Evolutionary conservation across 2,113 vertebrate species (phyloP), one percentile per base, ranked within the genome.

Genomic region (Oplegnathus fasciatus): DNA sequence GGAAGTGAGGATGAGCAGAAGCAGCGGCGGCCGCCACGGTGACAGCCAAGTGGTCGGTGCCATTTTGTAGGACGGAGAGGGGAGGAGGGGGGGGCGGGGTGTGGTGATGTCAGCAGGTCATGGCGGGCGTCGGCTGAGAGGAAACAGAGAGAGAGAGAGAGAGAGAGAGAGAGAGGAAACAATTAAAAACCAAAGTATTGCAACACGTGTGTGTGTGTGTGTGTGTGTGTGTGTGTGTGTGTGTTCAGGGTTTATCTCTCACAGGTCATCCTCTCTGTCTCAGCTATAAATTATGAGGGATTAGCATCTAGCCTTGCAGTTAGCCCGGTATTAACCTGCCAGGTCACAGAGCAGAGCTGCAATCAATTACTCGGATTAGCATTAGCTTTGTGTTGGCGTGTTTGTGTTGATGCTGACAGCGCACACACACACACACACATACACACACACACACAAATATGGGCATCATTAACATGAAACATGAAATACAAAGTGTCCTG

Each of bases 21-120:
- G 65, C 46, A 89, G 34, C 17, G 26, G 32, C 44, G 10, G 75
- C 6, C 37, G 82, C 91, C 87, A 65, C 1, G 65, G 65, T 20
- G 72, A 81, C 84, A 4, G 50, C 88, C 86, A 71, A 32, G 7
- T 26, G 15, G 58, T 22, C 11, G 5, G 30, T 7, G 73, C 76
- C 91, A 92, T 92, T 42, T 76, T 77, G 44, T 9, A 60, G 28
- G n/a, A 58, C 1, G 20, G 26, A 70, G 32, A 18, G 20, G 8
- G 10, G 6, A 8, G 3, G 24, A 11, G 62, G 73, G 20, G 30
- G 30, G 50, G 40, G 5, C 5, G 28, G 37, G 57, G 24, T 1
- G 2, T 32, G 48, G 42, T 24, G 73, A 80, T 66, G 78, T 94
- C 91, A 94, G 82, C 81, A 77, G 69, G 67, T 77, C 93, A 94